Base-by-base conservation (phyloP, 92 coral and sea anemone genomes). In the Galaxea fascicularis region DNA sequence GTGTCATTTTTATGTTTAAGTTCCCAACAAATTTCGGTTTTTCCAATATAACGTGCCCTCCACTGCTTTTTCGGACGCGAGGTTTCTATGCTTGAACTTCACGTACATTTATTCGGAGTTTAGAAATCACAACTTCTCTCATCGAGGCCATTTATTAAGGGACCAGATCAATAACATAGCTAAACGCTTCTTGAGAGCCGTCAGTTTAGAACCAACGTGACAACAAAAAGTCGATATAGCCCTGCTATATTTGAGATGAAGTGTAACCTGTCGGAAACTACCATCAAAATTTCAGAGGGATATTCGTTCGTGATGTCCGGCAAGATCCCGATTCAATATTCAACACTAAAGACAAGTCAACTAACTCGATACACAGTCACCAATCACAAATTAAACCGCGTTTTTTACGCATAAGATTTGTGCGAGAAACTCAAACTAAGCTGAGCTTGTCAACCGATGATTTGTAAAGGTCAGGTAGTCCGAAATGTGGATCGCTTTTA, bases 51-150 rank as follows among this genome's bases (percentile, higher is more conserved):
- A 21, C 13, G 31, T 49, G 67, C 45, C 22, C 14, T 13, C n/a
- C 51, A 20, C 21, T n/a, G 7, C 25, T 75, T 31, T 6, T 21
- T 24, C 30, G 29, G 8, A 30, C 45, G 18, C 24, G 57, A 13
- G 41, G 6, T 35, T 63, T 30, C 22, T 63, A 14, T 18, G 13
- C 22, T 53, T 47, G 21, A 72, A 15, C 24, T 59, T 0, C 47
- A 26, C 7, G 26, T 10, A 18, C 25, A 45, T 71, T 71, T 71
- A 14, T 0, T 24, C 22, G 6, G 51, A 17, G 30, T 71, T 12
- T 46, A 49, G 21, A 58, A 79, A 65, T 54, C 66, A n/a, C 60
- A 9, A 64, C 53, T 79, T 79, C 21, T 30, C n/a, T 65, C 25
- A 4, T 30, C 22, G 49, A 30, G 74, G 14, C 15, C 59, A 51